phyloP scores from a whole-genome alignment of 2,888 invertebrate genomes.

The Apeira syringaria region DNA sequence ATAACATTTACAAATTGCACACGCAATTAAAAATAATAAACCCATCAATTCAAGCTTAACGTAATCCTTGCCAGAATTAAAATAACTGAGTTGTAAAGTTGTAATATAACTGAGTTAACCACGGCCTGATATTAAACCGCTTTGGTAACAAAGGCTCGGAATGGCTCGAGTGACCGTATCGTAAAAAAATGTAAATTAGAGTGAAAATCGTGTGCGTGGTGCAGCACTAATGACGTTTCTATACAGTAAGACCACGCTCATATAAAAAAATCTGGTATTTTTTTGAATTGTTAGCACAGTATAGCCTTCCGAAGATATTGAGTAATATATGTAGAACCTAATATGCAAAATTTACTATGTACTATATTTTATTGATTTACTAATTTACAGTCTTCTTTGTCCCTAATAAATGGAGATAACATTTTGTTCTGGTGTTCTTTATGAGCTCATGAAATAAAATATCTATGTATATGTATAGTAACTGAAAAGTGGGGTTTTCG shows the following conservation, averaged over 20 bases:
- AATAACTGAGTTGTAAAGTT: not conserved
- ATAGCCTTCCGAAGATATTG: too few species aligned
- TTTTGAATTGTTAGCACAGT: too few species aligned
- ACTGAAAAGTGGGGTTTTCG: too few species aligned
- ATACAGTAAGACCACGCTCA: slow-evolving; percentile 26
- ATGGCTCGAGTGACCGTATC: slow-evolving; percentile 35
- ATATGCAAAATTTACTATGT: too few species aligned
- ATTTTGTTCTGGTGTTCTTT: too few species aligned
- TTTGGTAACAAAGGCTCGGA: slow-evolving; percentile 11
- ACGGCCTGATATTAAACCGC: slow-evolving; percentile 8
- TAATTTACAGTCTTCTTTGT: too few species aligned
- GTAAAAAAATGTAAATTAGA: slow-evolving; percentile 69
- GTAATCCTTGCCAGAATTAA: slow-evolving; percentile 16
- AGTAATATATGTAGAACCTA: too few species aligned
- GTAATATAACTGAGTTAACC: slow-evolving; percentile 9
- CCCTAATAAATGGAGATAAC: too few species aligned
- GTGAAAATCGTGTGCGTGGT: slow-evolving; percentile 59
- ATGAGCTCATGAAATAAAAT: too few species aligned
- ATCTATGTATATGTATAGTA: too few species aligned
- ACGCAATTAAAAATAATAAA: slow-evolving; percentile 21
- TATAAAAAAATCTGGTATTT: too few species aligned
- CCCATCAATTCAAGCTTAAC: slow-evolving; percentile 15
- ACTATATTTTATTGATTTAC: too few species aligned
- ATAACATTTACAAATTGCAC: slow-evolving; percentile 1
- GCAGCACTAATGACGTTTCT: slow-evolving; percentile 56